Percentiles rank a stretch among this genome's conserved stretches.
Conservation (phyloP, 2,888 invertebrate genomes). For the Agrochola lota region DNA sequence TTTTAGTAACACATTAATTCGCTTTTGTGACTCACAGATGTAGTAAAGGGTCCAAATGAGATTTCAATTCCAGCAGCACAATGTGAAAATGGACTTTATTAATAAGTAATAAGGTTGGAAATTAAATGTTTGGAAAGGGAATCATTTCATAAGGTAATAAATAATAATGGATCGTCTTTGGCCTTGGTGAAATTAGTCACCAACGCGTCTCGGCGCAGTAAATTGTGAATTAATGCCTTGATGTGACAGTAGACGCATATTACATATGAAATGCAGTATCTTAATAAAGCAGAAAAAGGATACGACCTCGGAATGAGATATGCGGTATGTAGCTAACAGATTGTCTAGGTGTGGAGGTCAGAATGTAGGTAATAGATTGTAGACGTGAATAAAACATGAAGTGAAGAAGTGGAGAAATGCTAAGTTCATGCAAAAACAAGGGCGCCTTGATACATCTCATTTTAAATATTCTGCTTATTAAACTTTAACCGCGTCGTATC, state of each 20-base stretch:
- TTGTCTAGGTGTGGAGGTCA: constrained; percentile 49
- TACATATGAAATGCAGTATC: constrained; percentile 64
- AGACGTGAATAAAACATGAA: constrained; percentile 48
- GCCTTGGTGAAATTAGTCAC: constrained; percentile 89
- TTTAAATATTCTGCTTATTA: neutral
- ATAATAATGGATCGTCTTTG: constrained; percentile 89
- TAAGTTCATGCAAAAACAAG: constrained; percentile 29
- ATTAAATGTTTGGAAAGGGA: constrained; percentile 64
- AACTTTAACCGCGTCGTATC: constrained; percentile 4
- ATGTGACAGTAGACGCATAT: constrained; percentile 71
- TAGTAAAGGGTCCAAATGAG: constrained; percentile 82
- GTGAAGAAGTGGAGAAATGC: constrained; percentile 49
- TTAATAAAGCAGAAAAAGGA: constrained; percentile 63
- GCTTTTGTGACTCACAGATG: constrained; percentile 81
- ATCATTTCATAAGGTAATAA: constrained; percentile 86
- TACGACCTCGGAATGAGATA: constrained; percentile 49
- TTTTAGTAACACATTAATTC: constrained; percentile 82
- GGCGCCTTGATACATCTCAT: constrained; percentile 25
- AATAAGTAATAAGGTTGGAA: constrained; percentile 71
- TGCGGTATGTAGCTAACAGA: constrained; percentile 35
- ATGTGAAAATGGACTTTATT: constrained; percentile 72
- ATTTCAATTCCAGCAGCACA: constrained; percentile 69
- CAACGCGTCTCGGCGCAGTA: constrained; percentile 69
- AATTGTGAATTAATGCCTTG: constrained; percentile 78
- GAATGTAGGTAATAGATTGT: constrained; percentile 31